Evolutionary conservation across 2,888 invertebrate species (phyloP), one percentile per base, ranked within the genome.

Genomic region (Artemia sinica): DNA sequence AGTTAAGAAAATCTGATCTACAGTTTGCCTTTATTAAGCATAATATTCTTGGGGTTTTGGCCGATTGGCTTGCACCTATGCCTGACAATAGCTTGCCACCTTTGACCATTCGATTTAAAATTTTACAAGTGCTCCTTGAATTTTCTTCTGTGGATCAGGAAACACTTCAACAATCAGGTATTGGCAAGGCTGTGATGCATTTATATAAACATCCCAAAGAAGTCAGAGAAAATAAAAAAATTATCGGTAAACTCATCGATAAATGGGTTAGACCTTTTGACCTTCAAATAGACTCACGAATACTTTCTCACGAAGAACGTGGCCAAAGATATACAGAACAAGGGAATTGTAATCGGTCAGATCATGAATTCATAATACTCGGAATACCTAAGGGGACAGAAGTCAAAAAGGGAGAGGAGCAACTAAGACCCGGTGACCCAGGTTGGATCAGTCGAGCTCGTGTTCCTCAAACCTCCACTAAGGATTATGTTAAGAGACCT

Each of bases 121-220:
- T 98, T 73, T 82, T 98, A 41, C 41, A 41, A 41, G 41, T 41
- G 41, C 41, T 41, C 6, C 41, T 41, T 51, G 78, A 90, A 87
- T 93, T 95, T 79, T 94, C 94, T 50, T 82, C 85, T 49, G 86
- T 94, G 70, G 91, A 91, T 78, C 89, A 91, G 77, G 84, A 87
- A 65, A 86, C 90, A 70, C 81, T 97, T 73, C 95, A 95, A 78
- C 91, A 91, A 77, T 94, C 95, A 8, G 96, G 96, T 48, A 92
- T 97, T 73, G 97, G 97, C 69, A 97, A 97, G 80, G 97, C 98
- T 63, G 92, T 98, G 1, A 98, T 98, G 98, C 96, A 97, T 80
- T 82, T 99, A 68, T 97, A 93, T 80, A 98, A 98, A 78, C 97
- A 99, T 79, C 97, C 98, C 0, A 90, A 88, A 78, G 98, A 98